phyloP scores from a whole-genome alignment of 2,888 invertebrate genomes.

The Chymomyza caudatula region DNA sequence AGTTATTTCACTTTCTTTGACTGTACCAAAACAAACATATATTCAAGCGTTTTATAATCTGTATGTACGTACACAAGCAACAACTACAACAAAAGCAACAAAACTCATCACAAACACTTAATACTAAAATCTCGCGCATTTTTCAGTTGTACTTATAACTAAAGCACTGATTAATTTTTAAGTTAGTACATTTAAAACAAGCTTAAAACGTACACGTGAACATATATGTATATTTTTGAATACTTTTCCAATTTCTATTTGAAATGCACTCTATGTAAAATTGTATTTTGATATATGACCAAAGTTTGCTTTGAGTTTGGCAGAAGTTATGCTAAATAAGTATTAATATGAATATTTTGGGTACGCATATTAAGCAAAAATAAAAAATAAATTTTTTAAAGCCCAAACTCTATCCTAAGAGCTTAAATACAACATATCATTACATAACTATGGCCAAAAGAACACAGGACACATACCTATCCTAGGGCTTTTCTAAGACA shows the following conservation, averaged over 20 bases:
- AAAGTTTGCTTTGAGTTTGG: not conserved
- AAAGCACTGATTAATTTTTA: not conserved
- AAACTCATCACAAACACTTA: not conserved
- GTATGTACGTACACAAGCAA: not conserved
- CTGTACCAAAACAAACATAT: not conserved
- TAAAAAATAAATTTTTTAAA: slow-evolving; percentile 3
- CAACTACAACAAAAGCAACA: no score
- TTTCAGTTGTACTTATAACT: not conserved
- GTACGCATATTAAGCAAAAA: slow-evolving; percentile 4
- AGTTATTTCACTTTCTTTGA: not conserved
- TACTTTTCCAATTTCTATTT: not conserved
- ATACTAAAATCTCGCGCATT: not conserved
- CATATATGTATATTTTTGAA: not conserved
- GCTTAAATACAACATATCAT: slow-evolving; percentile 51
- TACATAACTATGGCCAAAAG: slow-evolving; percentile 9
- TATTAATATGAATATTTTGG: not conserved
- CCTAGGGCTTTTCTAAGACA: slow-evolving; percentile 60
- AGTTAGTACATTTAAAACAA: not conserved
- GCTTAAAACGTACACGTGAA: no score
- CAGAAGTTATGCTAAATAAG: not conserved
- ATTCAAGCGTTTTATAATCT: not conserved
- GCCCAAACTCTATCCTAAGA: slow-evolving; percentile 49
- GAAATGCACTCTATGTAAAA: not conserved
- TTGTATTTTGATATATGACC: not conserved
- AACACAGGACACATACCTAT: slow-evolving; percentile 34